These are phyloP conservation scores for Chesias legatella DNA, from an alignment of 2,888 invertebrate genomes.

Conservation along the genomic window DNA sequence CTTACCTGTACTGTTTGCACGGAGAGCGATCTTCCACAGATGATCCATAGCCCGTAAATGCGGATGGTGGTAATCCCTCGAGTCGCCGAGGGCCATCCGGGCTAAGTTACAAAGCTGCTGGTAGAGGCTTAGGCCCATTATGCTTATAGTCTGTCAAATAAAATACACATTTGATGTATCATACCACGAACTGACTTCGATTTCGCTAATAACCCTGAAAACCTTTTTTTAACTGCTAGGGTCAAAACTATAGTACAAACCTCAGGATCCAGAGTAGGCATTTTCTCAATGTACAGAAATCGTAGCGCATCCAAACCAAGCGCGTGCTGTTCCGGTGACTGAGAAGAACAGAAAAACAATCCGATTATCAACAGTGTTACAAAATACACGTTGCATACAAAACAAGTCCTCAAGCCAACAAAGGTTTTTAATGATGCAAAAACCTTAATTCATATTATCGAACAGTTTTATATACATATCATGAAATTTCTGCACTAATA, in stretches of 20 bases:
- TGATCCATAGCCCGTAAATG: slow-evolving; percentile 93
- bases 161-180: too few relatives aligned
- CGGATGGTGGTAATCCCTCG: slow-evolving; percentile 65
- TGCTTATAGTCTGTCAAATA: slow-evolving; percentile 85
- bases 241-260: slow-evolving; percentile 37
- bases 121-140: slow-evolving; percentile 94
- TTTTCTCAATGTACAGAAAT: slow-evolving; percentile 92
- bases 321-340: slow-evolving; percentile 94
- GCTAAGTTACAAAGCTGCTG: slow-evolving; percentile 95
- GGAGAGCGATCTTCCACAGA: slow-evolving; percentile 95
- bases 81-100: slow-evolving; percentile 87
- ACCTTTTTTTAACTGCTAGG: not conserved
- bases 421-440: too few relatives aligned
- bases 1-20: slow-evolving; percentile 90
- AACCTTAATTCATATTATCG: too few relatives aligned
- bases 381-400: too few relatives aligned
- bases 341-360: too few relatives aligned
- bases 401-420: too few relatives aligned
- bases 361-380: too few relatives aligned
- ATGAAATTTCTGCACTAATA: too few relatives aligned
- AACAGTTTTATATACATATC: too few relatives aligned
- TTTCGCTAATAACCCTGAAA: too few relatives aligned
- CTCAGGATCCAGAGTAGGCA: slow-evolving; percentile 93
- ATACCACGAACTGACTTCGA: too few relatives aligned
- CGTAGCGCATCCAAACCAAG: slow-evolving; percentile 92